Percentiles rank a stretch among this genome's conserved stretches.
Evolutionary conservation across 2,113 vertebrate genomes (phyloP).

Genomic region (Alces alces): DNA sequence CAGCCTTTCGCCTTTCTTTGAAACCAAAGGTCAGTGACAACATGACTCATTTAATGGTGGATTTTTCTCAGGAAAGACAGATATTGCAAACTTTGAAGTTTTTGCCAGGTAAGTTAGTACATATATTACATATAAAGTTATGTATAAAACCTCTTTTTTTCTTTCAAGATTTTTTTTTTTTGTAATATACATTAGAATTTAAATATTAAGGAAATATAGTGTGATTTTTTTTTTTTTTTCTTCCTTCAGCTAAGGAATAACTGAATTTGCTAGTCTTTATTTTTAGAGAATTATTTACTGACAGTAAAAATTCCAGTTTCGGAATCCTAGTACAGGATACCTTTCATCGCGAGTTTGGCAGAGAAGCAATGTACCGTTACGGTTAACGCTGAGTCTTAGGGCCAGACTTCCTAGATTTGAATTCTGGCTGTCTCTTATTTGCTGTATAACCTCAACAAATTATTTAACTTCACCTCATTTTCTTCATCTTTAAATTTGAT

Average conservation of each 20-base stretch:
- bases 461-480: slow-evolving; percentile 6
- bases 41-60: slow-evolving; percentile 93
- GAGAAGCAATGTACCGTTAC: neutral
- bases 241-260: slow-evolving; percentile 7
- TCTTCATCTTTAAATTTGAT: slow-evolving; percentile 2
- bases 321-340: neutral
- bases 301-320: neutral
- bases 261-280: neutral
- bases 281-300: slow-evolving; percentile 36
- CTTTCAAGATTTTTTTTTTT: slow-evolving; percentile 20
- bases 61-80: slow-evolving; percentile 88
- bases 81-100: slow-evolving; percentile 89
- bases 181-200: neutral
- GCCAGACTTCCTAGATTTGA: neutral
- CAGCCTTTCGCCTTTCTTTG: slow-evolving; percentile 91
- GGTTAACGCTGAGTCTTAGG: neutral
- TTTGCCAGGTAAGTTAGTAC: slow-evolving; percentile 88
- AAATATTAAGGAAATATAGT: neutral
- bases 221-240: neutral
- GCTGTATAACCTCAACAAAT: neutral
- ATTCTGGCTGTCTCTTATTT: neutral
- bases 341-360: neutral
- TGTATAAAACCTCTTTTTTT: neutral
- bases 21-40: slow-evolving; percentile 88
- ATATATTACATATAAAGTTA: neutral